These are phyloP conservation scores for Pseudomyrmex sp. DNA, from an alignment of 1,140 invertebrate genomes.

Conservation along the genomic window DNA sequence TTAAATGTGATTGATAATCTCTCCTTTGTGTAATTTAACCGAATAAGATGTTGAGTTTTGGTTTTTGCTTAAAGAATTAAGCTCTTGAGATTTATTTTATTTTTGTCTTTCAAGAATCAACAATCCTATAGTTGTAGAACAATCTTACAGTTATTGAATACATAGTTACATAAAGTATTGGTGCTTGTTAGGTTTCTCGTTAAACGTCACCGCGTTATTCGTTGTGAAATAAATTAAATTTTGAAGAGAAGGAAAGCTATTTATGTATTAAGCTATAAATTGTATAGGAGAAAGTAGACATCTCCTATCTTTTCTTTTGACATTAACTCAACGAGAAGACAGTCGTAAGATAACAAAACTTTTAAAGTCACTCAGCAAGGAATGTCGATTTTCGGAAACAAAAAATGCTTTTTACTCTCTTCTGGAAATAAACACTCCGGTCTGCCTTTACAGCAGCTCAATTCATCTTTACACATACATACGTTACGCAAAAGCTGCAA, in stretches of 20 bases:
- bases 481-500: not conserved
- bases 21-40: not conserved
- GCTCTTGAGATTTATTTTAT: no score
- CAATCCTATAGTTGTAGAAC: no score
- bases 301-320: not conserved
- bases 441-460: not conserved
- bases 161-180: no score
- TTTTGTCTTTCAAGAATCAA: no score
- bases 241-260: not conserved
- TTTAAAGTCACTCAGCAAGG: not conserved
- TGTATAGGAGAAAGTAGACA: not conserved
- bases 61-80: no score
- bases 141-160: no score
- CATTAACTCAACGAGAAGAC: not conserved
- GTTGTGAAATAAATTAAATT: not conserved
- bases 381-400: not conserved
- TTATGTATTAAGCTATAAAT: not conserved
- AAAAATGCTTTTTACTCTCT: not conserved
- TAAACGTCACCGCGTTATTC: no score
- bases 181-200: no score
- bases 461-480: not conserved
- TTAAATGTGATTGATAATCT: not conserved
- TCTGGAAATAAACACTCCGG: not conserved
- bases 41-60: not conserved
- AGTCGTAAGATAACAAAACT: not conserved